Evolutionary conservation across 2,113 vertebrate species (phyloP), one percentile per base, ranked within the genome.

Genomic region (Echinops telfairi): DNA sequence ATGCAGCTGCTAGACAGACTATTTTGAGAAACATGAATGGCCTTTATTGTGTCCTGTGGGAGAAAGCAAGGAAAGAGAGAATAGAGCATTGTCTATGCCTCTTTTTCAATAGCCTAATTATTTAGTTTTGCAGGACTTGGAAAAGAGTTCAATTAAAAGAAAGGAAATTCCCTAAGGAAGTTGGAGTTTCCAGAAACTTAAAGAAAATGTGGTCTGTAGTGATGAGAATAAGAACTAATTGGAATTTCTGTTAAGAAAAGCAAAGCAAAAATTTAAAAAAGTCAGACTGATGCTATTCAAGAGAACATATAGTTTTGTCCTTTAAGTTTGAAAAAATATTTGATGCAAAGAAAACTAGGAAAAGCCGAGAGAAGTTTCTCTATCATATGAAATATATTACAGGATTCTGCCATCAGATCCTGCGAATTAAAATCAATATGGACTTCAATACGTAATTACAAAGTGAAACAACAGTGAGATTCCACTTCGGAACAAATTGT

Each of bases 391-490:
- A 53, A 53, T 53, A 53, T 53, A 12, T 53, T 53, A 14, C 47
- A 53, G 47, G 47, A 53, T 53, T 53, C 47, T 53, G 9, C 12
- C 47, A 53, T 53, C 47, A 14, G 47, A 53, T 53, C 47, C 47
- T 53, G 5, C 57, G n/a, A 92, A 91, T 64, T 66, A 77, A 14
- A 17, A 53, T 80, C n/a, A 89, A 62, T 36, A 0, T 73, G 8
- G 8, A 53, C 12, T 64, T 27, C 40, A 36, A 80, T 77, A 66
- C 89, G 89, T 47, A 47, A 47, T 40, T 62, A 84, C 27, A 60
- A 95, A 87, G 47, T 86, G 16, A 57, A 84, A 71, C 36, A 57
- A 60, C 1, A 86, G 22, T 88, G 58, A 93, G 40, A 83, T 68
- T 73, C 71, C 22, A 29, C 73, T 94, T 79, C 81, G 31, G 3